Base-by-base conservation (phyloP, 2,113 vertebrate species). In the Pedionomus torquatus region DNA sequence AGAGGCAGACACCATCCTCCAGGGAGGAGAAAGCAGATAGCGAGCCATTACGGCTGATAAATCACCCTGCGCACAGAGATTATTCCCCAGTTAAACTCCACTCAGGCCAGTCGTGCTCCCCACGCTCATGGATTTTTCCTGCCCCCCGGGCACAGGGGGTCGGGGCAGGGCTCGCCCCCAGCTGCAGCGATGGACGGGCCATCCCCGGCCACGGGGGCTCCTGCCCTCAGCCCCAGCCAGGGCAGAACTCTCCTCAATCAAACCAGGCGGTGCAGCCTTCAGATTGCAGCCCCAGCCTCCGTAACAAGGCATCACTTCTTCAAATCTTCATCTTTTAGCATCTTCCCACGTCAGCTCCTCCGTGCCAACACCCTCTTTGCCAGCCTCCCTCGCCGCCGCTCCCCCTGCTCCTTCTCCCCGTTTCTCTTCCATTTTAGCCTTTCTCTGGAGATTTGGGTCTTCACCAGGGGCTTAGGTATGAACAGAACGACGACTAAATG, bases 171-270 rank as follows among this genome's bases (percentile, higher is more conserved):
- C 95, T 64, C 2, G 0, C 30, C 41, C 66, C 61, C 26, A 3
- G 0, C 80, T 11, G 43, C 91, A 30, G 15, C 51, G 15, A 16
- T 17, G 8, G 2, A 63, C 46, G 26, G 44, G 4, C 41, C 15
- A 12, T 2, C 24, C 58, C 35, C 5, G 0, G 18, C 13, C 52
- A 11, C 4, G 2, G 2, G 10, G 63, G 66, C 31, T 1, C 0
- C 61, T 6, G 20, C 41, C 71, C 49, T 10, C 17, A 33, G 35
- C 58, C 28, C 1, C 0, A 9, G 44, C 61, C 4, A 15, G 33
- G 28, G 17, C 28, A 30, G 17, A 61, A 41, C 63, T 25, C 13
- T 10, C 43, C 65, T 12, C 49, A 20, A 55, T 15, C 69, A 11
- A 24, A 1, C 33, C 19, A 41, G 55, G 77, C 2, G 10, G 54